These are phyloP conservation scores for Tauraco erythrolophus DNA, from an alignment of 2,113 vertebrate genomes.

Conservation along the genomic window DNA sequence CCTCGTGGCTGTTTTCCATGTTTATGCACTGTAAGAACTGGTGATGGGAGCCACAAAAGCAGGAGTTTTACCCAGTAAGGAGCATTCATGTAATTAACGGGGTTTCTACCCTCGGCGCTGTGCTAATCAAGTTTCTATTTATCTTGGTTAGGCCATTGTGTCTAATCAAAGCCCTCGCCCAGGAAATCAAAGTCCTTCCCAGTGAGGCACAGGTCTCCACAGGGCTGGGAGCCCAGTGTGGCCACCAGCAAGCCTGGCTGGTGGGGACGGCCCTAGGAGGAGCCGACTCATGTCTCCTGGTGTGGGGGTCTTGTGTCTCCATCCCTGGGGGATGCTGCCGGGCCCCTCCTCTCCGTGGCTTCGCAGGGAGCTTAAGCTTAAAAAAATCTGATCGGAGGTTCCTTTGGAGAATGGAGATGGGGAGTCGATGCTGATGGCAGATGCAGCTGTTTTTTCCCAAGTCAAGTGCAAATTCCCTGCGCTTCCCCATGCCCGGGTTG, in stretches of 20 bases:
- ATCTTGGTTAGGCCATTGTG: not conserved
- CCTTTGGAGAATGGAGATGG: fast-evolving
- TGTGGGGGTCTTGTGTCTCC: not conserved
- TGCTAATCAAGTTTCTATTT: not conserved
- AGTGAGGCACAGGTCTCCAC: fast-evolving
- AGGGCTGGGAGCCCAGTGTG: fast-evolving
- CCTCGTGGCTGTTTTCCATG: fast-evolving
- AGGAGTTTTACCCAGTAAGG: not conserved
- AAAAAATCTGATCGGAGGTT: not conserved
- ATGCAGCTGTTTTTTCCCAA: not conserved
- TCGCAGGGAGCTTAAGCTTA: not conserved
- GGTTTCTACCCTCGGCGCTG: not conserved
- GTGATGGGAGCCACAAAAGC: fast-evolving
- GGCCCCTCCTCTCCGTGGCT: not conserved
- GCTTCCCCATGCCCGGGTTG: fast-evolving
- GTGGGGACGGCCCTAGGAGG: not conserved
- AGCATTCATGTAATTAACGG: not conserved
- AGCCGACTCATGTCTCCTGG: not conserved
- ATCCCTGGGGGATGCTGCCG: not conserved
- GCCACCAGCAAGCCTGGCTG: fast-evolving
- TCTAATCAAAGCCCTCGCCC: not conserved
- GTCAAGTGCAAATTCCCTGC: not conserved
- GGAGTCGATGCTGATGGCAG: not conserved
- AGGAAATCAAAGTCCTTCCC: not conserved
- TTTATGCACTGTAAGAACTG: fast-evolving